These are phyloP conservation scores for Siniperca obscura DNA, from an alignment of 2,797 vertebrate genomes.

Conservation along the genomic window DNA sequence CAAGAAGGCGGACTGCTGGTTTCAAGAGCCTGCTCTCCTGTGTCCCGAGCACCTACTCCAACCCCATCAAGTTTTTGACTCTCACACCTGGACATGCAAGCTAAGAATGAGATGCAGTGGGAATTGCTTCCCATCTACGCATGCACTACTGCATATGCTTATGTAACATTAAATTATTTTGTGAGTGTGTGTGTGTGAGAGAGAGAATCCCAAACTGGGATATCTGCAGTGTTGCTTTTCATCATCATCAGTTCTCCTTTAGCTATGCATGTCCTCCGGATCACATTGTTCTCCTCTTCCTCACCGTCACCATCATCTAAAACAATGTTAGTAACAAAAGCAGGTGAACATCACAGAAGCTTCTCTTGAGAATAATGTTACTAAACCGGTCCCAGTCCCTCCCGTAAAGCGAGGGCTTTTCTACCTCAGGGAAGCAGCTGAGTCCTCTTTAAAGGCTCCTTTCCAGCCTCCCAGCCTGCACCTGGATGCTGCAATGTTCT, in stretches of 20 bases:
- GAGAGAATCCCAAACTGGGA: neutral
- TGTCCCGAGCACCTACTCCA: constrained; percentile 10
- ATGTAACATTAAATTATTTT: constrained; percentile 17
- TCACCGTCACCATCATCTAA: constrained; percentile 21
- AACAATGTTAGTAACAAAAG: constrained; percentile 42
- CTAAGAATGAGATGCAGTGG: constrained; percentile 20
- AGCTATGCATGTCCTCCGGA: neutral
- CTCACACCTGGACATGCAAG: constrained; percentile 3
- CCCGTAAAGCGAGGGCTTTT: constrained; percentile 19
- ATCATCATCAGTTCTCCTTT: neutral
- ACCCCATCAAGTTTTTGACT: constrained; percentile 21
- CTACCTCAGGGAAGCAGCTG: constrained; percentile 38
- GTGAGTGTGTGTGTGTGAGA: neutral
- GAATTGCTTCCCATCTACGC: constrained; percentile 12
- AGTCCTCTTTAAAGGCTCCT: constrained; percentile 50
- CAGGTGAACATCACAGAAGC: constrained; percentile 19
- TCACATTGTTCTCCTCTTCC: constrained; percentile 19
- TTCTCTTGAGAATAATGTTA: constrained; percentile 36
- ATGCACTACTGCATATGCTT: neutral
- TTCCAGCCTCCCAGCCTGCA: constrained; percentile 51
- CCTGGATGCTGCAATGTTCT: constrained; percentile 57
- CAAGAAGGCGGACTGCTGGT: neutral
- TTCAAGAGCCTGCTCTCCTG: constrained; percentile 18
- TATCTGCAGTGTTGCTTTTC: neutral
- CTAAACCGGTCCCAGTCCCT: constrained; percentile 19